Percentiles rank a stretch among this genome's conserved stretches.
Evolutionary conservation across 2,797 vertebrate genomes (phyloP).

Genomic region (Hyperoplus immaculatus): DNA sequence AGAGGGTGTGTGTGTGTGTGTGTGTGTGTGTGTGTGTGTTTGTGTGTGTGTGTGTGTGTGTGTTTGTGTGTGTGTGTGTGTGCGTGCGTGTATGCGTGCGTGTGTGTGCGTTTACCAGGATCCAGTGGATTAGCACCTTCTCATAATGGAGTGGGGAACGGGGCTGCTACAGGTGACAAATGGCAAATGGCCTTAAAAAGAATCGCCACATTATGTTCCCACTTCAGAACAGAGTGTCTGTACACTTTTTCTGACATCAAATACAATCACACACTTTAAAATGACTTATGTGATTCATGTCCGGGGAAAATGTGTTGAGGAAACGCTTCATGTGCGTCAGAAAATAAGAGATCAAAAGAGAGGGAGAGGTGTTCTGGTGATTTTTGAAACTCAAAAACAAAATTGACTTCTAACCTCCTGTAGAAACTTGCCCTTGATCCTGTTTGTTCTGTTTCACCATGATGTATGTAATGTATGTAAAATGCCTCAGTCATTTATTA

Average conservation of each 20-base stretch:
- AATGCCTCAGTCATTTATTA: background rate
- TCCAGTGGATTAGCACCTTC: constrained; percentile 68
- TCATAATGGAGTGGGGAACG: constrained; percentile 31
- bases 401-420: background rate
- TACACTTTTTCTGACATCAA: background rate
- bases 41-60: constrained; percentile 20
- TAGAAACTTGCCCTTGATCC: background rate
- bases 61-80: background rate
- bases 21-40: constrained; percentile 5
- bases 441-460: background rate
- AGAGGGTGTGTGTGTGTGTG: background rate
- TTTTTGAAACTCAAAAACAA: background rate
- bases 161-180: constrained; percentile 54
- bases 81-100: constrained; percentile 16
- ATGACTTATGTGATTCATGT: background rate
- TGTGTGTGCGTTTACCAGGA: constrained; percentile 60
- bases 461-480: background rate
- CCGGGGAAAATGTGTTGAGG: background rate
- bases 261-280: background rate
- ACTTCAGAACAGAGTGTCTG: background rate
- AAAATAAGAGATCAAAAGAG: background rate
- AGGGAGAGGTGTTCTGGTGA: background rate
- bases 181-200: constrained; percentile 28
- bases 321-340: background rate
- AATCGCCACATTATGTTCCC: constrained; percentile 15